Percentiles rank a stretch among this genome's conserved stretches.
phyloP scores from a whole-genome alignment of 2,888 invertebrate genomes.

The Cistogaster globosa region DNA sequence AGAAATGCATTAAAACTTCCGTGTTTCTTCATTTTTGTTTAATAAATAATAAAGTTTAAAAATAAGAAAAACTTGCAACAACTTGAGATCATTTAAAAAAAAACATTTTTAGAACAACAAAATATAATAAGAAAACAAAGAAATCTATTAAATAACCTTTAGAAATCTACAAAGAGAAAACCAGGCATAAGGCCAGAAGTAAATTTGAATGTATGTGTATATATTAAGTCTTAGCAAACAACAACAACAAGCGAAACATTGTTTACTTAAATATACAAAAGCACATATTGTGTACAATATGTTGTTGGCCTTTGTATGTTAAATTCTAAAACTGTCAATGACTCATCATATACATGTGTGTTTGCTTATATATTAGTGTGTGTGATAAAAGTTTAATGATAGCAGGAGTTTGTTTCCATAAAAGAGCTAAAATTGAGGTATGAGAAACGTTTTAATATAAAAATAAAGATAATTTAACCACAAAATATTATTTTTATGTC shows the following conservation, averaged over 20 bases:
- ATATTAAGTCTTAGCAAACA: neutral
- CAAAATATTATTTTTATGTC: conserved; percentile 38
- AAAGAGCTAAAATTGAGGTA: neutral
- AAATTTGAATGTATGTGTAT: neutral
- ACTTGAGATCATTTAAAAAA: conserved; percentile 13
- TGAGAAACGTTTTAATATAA: neutral
- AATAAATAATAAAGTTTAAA: conserved; percentile 67
- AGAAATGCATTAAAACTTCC: conserved; percentile 60
- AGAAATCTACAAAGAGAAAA: neutral
- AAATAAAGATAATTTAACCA: conserved; percentile 42
- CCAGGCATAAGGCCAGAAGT: conserved; percentile 28
- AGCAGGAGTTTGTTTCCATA: neutral
- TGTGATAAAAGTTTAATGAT: neutral
- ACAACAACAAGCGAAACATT: conserved; percentile 1
- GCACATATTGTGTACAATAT: neutral
- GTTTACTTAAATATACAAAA: neutral
- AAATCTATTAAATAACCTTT: conserved; percentile 53
- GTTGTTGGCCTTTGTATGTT: conserved; percentile 20
- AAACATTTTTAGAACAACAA: conserved; percentile 13
- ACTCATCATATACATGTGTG: conserved; percentile 4
- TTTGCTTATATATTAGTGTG: neutral
- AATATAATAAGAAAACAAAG: neutral
- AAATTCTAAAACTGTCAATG: conserved; percentile 49
- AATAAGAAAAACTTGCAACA: conserved; percentile 12
- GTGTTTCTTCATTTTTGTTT: conserved; percentile 45